These are phyloP conservation scores for Drosophila aldrichi DNA, from an alignment of 2,888 invertebrate species.

Conservation along the genomic window DNA sequence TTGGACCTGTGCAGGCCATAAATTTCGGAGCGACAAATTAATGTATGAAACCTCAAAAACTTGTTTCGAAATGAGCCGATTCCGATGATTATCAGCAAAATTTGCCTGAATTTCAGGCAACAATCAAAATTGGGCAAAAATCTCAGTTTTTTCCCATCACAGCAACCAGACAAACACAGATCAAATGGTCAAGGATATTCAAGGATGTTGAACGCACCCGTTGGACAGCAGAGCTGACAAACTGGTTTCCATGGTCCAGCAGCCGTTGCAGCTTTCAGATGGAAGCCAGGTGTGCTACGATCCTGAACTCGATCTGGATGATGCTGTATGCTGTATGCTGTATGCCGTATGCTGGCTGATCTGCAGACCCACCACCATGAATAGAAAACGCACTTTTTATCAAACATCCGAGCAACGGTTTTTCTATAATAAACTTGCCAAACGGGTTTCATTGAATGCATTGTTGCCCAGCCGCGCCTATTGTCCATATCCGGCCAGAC, in stretches of 20 bases:
- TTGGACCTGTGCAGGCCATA: conserved; percentile 67
- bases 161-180: conserved; percentile 62
- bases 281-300: conserved; percentile 70
- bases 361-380: conserved; percentile 70
- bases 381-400: conserved; percentile 66
- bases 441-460: conserved; percentile 68
- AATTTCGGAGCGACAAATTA: conserved; percentile 66
- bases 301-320: conserved; percentile 33
- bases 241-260: conserved; percentile 68
- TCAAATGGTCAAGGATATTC: conserved; percentile 84
- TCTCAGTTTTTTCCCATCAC: conserved; percentile 70
- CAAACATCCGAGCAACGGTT: conserved; percentile 65
- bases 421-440: conserved; percentile 80
- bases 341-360: conserved; percentile 58
- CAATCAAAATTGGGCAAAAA: conserved; percentile 57
- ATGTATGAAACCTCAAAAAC: conserved; percentile 48
- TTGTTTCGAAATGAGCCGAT: conserved; percentile 45
- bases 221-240: conserved; percentile 20
- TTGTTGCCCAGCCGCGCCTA: conserved; percentile 58
- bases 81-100: conserved; percentile 38
- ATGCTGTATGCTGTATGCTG: conserved; percentile 70
- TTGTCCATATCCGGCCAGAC: conserved; percentile 65
- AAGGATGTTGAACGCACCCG: conserved; percentile 56
- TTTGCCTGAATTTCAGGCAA: conserved; percentile 8
- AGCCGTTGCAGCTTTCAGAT: conserved; percentile 64